phyloP scores from a whole-genome alignment of 2,797 vertebrate species.

The Acrossocheilus fasciatus region DNA sequence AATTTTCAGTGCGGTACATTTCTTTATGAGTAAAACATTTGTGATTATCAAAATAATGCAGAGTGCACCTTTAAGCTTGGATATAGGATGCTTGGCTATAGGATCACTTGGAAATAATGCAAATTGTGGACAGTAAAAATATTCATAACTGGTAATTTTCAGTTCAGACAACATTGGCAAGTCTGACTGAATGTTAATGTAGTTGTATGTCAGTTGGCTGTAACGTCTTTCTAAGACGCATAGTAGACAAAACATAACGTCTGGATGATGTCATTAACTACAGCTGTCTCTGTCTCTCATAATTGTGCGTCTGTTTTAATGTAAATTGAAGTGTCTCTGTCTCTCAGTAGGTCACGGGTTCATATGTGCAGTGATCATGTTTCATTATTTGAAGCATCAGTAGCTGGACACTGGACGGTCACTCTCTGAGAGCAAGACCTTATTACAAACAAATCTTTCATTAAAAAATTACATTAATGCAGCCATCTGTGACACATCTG shows the following conservation, averaged over 20 bases:
- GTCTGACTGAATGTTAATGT: neutral
- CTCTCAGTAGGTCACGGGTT: neutral
- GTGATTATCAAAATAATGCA: neutral
- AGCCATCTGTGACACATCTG: constrained; percentile 6
- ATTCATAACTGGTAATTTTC: neutral
- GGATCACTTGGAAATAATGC: neutral
- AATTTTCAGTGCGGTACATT: neutral
- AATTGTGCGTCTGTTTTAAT: constrained; percentile 30
- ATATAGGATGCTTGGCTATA: neutral
- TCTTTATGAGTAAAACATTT: neutral
- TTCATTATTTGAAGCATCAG: neutral
- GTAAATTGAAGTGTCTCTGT: neutral
- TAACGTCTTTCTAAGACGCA: neutral
- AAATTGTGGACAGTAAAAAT: neutral
- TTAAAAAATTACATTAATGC: neutral
- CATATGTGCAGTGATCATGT: neutral
- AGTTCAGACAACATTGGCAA: neutral
- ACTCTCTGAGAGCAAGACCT: neutral
- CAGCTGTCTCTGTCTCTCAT: constrained; percentile 8
- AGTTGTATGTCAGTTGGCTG: neutral
- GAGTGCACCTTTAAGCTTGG: neutral
- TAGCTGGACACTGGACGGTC: neutral
- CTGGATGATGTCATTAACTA: constrained; percentile 16
- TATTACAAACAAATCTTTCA: neutral
- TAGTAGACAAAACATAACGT: neutral